Evolutionary conservation across 1,140 invertebrate species (phyloP), one percentile per base, ranked within the genome.

Genomic region (Pachyrhynchus sulphureomaculatus): DNA sequence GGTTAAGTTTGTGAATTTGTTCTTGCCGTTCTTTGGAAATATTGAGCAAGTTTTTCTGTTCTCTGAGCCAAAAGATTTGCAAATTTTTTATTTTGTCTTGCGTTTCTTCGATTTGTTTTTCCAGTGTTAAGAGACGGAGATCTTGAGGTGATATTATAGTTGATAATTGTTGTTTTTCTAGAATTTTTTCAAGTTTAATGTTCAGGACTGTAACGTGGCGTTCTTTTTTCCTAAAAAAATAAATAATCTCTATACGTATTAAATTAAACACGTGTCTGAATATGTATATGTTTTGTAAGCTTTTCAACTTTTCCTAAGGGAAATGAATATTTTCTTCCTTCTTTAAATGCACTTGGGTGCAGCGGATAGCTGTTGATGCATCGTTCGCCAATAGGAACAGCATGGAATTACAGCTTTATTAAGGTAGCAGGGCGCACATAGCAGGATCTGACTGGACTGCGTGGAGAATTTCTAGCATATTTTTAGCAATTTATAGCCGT

Each of bases 21-120:
- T 80, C 73, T 63, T 86, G 84, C 67, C 86, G 79, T 64, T 90
- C 82, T 59, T 85, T 76, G 0, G 86, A 83, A 3, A 91, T 73
- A 53, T 79, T 78, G 0, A 90, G 82, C 44, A 88, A 82, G 66
- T 86, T 82, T n/a, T 83, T 83, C 73, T 92, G 88, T 61, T 88
- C 80, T 36, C 88, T 81, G 41, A 91, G 73, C 90, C 90, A 92
- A 72, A 85, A 83, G 58, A 84, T 81, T 71, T 91, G 86, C 56
- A 86, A 75, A 39, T 80, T 75, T 64, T 86, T 80, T 21, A 83
- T 85, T 68, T 82, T 81, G 48, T 79, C 77, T 42, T 85, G 80
- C 1, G 79, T 68, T 6, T 82, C 74, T 20, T 81, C 79, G 56
- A 89, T 86, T 64, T 76, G 80, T 66, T 82, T 83, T 74, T 89